Conservation (phyloP, 2,888 invertebrate genomes). For the Synergus japonicus region DNA sequence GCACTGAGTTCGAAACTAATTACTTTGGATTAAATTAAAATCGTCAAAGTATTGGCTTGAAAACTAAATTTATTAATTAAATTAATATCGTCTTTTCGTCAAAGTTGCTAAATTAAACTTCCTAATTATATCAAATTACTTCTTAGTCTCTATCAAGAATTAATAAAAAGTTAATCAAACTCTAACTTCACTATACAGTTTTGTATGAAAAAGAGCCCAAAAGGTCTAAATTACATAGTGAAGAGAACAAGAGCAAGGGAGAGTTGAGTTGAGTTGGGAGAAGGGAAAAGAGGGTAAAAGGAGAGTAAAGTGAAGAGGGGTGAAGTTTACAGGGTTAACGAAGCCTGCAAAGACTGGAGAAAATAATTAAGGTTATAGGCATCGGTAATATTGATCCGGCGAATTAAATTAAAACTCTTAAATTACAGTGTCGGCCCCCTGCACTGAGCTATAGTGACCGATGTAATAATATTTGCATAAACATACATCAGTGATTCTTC, state of each 20-base stretch:
- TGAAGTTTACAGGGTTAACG: slow-evolving; percentile 50
- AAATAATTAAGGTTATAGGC: slow-evolving; percentile 47
- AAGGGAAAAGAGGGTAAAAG: slow-evolving; percentile 34
- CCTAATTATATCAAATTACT: slow-evolving; percentile 23
- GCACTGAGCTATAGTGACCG: slow-evolving; percentile 11
- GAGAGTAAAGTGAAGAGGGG: slow-evolving; percentile 42
- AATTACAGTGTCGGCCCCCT: slow-evolving; percentile 23
- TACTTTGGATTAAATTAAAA: slow-evolving; percentile 4
- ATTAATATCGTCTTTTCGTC: neutral
- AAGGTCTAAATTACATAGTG: slow-evolving; percentile 33
- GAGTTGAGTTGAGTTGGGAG: slow-evolving; percentile 33
- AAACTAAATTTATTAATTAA: neutral
- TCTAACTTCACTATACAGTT: slow-evolving; percentile 11
- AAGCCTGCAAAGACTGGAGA: slow-evolving; percentile 41
- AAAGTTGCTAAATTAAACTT: slow-evolving; percentile 18
- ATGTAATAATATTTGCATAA: slow-evolving; percentile 38
- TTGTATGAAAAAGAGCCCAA: slow-evolving; percentile 19
- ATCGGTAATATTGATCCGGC: slow-evolving; percentile 42
- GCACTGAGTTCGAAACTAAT: neutral
- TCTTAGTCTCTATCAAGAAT: neutral
- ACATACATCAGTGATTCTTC: slow-evolving; percentile 25
- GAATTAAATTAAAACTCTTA: slow-evolving; percentile 36
- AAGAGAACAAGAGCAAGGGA: slow-evolving; percentile 28
- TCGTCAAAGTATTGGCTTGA: neutral
- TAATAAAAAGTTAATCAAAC: slow-evolving; percentile 35